These are phyloP conservation scores for Distichodus sexfasciatus DNA, from an alignment of 2,797 vertebrate genomes.

Conservation along the genomic window DNA sequence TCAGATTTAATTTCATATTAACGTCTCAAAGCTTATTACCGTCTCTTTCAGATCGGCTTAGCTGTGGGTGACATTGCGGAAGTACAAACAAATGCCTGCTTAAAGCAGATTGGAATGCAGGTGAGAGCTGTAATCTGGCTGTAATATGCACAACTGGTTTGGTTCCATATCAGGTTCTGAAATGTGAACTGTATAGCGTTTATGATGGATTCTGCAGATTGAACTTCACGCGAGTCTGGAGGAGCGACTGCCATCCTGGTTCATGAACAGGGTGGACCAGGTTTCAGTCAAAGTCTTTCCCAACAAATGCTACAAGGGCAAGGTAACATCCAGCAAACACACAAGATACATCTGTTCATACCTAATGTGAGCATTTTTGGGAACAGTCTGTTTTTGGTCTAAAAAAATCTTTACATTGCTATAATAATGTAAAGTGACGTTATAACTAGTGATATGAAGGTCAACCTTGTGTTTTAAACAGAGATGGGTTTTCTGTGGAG, in stretches of 20 bases:
- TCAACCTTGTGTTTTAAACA: conserved; percentile 6
- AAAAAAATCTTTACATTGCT: no score
- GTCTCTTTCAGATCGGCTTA: conserved; percentile 77
- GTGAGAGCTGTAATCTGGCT: conserved; percentile 45
- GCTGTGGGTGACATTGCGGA: conserved; percentile 87
- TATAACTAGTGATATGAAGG: no score
- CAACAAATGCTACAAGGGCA: conserved; percentile 63
- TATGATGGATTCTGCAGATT: conserved; percentile 66
- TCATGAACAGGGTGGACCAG: conserved; percentile 79
- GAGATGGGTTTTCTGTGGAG: conserved; percentile 27
- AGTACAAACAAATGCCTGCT: conserved; percentile 80
- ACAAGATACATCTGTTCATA: background rate
- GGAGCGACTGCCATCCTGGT: conserved; percentile 82
- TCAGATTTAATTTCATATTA: background rate
- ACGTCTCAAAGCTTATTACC: background rate
- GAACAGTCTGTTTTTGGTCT: no score
- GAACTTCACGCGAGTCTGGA: conserved; percentile 84
- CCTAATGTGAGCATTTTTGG: no score
- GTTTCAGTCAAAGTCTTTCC: conserved; percentile 72
- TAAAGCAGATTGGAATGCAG: conserved; percentile 89
- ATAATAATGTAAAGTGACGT: no score
- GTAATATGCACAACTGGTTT: no score
- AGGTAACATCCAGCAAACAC: conserved; percentile 13
- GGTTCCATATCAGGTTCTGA: background rate
- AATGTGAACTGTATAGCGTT: background rate